Conservation (phyloP, 2,888 invertebrate genomes). For the Salpingus planirostris region DNA sequence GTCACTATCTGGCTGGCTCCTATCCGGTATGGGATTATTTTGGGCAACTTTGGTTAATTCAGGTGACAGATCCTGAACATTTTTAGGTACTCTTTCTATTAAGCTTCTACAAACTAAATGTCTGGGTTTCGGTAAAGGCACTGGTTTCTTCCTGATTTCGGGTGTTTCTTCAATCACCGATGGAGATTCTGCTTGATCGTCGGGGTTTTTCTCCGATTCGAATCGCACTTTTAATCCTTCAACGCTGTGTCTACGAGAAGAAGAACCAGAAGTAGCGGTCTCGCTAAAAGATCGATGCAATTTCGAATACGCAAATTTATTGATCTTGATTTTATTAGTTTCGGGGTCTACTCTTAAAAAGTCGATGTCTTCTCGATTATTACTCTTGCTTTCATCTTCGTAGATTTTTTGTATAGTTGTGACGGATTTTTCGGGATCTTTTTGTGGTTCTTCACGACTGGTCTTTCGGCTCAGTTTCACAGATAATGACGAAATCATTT, state of each 20-base stretch:
- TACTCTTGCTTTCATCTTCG: too few species aligned
- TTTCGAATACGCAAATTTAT: slow-evolving; percentile 24
- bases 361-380: slow-evolving; percentile 7
- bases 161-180: slow-evolving; percentile 18
- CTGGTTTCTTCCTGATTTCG: slow-evolving; percentile 10
- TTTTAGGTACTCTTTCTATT: too few species aligned
- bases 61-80: too few species aligned
- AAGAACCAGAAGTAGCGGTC: too few species aligned
- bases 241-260: slow-evolving; percentile 14
- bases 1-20: too few species aligned
- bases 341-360: slow-evolving; percentile 17
- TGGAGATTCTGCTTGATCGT: slow-evolving; percentile 1
- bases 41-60: too few species aligned
- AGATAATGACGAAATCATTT: slow-evolving; percentile 6
- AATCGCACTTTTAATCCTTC: slow-evolving; percentile 22
- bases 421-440: slow-evolving; percentile 2
- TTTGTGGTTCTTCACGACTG: not conserved
- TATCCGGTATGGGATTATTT: too few species aligned
- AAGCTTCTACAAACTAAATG: too few species aligned
- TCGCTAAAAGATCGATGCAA: slow-evolving; percentile 24
- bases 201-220: slow-evolving; percentile 10
- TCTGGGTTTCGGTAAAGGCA: slow-evolving; percentile 6
- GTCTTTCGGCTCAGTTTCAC: not conserved
- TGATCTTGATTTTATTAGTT: slow-evolving; percentile 19
- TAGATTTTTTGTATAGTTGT: slow-evolving; percentile 9